phyloP scores from a whole-genome alignment of 1,140 invertebrate genomes.

The Wasmannia auropunctata region DNA sequence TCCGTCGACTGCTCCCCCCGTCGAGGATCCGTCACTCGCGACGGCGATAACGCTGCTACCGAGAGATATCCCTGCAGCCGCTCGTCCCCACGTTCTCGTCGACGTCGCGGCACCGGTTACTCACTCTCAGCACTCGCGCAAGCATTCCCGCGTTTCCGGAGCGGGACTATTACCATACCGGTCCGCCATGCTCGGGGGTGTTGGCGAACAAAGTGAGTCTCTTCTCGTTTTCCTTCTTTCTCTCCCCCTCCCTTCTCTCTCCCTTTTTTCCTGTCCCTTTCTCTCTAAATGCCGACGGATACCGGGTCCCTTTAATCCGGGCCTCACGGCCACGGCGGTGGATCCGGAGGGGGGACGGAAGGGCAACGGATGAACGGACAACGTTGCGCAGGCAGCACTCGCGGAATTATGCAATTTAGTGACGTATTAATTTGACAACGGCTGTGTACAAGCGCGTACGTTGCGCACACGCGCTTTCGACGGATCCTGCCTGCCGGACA shows the following conservation, averaged over 20 bases:
- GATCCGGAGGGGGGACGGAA: background rate
- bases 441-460: background rate
- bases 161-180: conserved; percentile 41
- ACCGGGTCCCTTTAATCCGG: conserved; percentile 68
- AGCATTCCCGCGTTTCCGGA: conserved; percentile 31
- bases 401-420: conserved; percentile 68
- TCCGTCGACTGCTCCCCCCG: conserved; percentile 49
- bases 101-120: conserved; percentile 6
- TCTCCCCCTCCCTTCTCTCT: background rate
- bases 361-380: background rate
- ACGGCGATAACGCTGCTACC: conserved; percentile 33
- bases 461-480: conserved; percentile 16
- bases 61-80: conserved; percentile 45
- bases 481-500: conserved; percentile 61
- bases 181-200: conserved; percentile 69
- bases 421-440: conserved; percentile 41
- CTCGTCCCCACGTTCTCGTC: background rate
- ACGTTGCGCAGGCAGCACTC: conserved; percentile 19
- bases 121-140: conserved; percentile 17
- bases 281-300: conserved; percentile 45
- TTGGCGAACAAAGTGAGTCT: conserved; percentile 41
- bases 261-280: background rate
- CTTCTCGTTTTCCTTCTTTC: background rate
- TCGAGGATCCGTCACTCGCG: conserved; percentile 38
- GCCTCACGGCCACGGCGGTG: conserved; percentile 39